Conservation (phyloP, 2,888 invertebrate species). For the Rhimphoctona megacephalus region DNA sequence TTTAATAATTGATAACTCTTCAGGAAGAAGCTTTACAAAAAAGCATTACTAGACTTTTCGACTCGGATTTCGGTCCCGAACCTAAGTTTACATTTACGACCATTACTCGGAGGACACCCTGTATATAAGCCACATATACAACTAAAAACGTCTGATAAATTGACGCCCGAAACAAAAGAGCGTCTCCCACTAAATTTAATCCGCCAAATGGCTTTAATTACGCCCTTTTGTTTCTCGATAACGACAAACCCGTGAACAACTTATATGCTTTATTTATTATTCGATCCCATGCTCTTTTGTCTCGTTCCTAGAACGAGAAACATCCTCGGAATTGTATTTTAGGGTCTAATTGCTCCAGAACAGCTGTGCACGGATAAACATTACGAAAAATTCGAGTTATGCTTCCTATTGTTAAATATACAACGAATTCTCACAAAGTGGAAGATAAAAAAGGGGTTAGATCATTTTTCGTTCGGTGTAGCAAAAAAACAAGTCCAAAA, state of each 20-base stretch:
- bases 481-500: no score
- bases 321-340: not conserved
- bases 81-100: not conserved
- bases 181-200: not conserved
- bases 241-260: not conserved
- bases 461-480: no score
- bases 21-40: not conserved
- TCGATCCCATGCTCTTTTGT: slow-evolving; percentile 27
- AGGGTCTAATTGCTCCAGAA: not conserved
- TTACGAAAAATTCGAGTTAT: not conserved
- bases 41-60: not conserved
- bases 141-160: not conserved
- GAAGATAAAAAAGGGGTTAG: no score
- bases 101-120: not conserved
- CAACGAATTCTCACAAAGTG: no score
- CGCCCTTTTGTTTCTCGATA: slow-evolving; percentile 13
- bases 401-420: no score
- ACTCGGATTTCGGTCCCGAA: not conserved
- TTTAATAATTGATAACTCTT: not conserved
- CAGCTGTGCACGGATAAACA: not conserved
- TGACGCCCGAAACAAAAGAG: slow-evolving; percentile 6
- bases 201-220: not conserved
- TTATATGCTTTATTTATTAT: slow-evolving; percentile 16
- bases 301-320: slow-evolving; percentile 29
- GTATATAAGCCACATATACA: not conserved